Conservation (phyloP, 2,888 invertebrate species). For the Pristionchus maxplancki region DNA sequence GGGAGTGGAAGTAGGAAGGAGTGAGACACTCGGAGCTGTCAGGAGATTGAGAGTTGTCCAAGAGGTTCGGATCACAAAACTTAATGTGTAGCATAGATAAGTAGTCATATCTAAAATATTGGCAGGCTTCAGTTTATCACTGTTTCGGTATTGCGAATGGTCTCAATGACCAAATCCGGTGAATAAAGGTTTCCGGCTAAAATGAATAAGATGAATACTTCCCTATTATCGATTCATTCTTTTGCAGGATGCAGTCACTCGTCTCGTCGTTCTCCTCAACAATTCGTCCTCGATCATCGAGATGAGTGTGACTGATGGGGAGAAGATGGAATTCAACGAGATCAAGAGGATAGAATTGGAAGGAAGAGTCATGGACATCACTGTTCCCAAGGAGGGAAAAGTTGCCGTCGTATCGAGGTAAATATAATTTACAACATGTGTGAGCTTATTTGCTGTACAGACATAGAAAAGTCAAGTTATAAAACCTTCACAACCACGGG, state of each 20-base stretch:
- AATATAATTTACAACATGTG: not conserved
- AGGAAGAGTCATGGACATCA: conserved; percentile 45
- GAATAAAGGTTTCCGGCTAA: too few relatives aligned
- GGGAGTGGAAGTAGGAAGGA: conserved; percentile 25
- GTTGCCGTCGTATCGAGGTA: conserved; percentile 20
- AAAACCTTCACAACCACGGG: too few relatives aligned
- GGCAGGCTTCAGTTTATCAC: too few relatives aligned
- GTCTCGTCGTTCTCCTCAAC: conserved; percentile 30
- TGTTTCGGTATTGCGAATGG: too few relatives aligned
- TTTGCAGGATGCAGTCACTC: not conserved
- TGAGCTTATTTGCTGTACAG: not conserved
- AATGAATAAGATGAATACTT: too few relatives aligned
- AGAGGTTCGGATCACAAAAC: not conserved
- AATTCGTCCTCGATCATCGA: conserved; percentile 1
- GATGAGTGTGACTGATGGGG: not conserved
- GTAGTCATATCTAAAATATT: too few relatives aligned
- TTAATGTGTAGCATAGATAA: too few relatives aligned
- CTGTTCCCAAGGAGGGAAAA: not conserved
- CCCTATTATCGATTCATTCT: not conserved
- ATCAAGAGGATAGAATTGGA: not conserved
- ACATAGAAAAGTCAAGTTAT: too few relatives aligned
- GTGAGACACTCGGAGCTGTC: conserved; percentile 14
- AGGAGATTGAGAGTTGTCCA: not conserved
- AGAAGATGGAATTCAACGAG: conserved; percentile 9
- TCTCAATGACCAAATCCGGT: too few relatives aligned